A percentile compares a stretch with the other conserved stretches of the same genome.
Conservation (phyloP, 2,888 invertebrate genomes). For the Cyclophora punctaria region DNA sequence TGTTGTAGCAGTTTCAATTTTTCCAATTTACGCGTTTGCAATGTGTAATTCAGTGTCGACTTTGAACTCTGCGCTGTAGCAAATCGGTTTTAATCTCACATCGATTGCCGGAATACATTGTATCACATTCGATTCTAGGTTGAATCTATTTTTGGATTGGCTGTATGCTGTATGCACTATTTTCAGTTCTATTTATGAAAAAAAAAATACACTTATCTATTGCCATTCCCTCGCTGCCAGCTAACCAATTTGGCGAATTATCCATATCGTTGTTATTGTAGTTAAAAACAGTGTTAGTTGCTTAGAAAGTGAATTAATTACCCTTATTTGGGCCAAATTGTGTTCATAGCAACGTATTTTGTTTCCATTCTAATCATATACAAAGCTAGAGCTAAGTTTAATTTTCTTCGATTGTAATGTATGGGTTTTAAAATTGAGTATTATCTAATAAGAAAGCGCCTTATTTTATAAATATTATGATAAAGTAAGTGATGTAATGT, state of each 20-base stretch:
- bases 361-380: too few species aligned
- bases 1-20: constrained; percentile 41
- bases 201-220: constrained; percentile 8
- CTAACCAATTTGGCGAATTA: too few species aligned
- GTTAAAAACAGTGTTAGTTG: too few species aligned
- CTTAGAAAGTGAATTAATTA: constrained; percentile 34
- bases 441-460: too few species aligned
- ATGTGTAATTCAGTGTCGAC: constrained; percentile 28
- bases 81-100: constrained; percentile 19
- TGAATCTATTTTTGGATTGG: constrained; percentile 52
- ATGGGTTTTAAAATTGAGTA: too few species aligned
- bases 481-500: too few species aligned
- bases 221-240: constrained; percentile 8
- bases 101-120: constrained; percentile 27
- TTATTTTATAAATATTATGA: too few species aligned
- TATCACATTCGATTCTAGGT: constrained; percentile 53
- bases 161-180: constrained; percentile 36
- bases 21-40: constrained; percentile 39
- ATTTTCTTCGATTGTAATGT: too few species aligned
- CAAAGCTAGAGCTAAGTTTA: too few species aligned
- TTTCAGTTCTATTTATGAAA: constrained; percentile 29
- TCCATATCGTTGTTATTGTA: too few species aligned
- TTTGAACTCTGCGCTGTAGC: constrained; percentile 29
- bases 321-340: too few species aligned
- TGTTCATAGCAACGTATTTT: too few species aligned